Percentiles rank a stretch among this genome's conserved stretches.
Conservation (phyloP, 92 coral and sea anemone species). For the Meandrina meandrites region DNA sequence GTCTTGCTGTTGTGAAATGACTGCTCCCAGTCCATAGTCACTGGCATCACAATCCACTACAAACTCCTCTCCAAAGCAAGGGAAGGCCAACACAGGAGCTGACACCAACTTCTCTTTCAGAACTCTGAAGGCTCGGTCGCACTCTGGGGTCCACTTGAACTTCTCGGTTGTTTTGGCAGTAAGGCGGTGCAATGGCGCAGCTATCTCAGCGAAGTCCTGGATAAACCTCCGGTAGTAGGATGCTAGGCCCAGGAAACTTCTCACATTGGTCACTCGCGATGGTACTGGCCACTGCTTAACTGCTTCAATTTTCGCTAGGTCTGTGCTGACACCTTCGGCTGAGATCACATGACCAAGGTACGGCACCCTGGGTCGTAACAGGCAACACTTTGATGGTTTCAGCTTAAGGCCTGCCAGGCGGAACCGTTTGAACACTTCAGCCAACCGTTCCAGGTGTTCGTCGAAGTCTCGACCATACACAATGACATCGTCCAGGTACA, state of each 20-base stretch:
- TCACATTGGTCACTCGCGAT: background rate
- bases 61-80: background rate
- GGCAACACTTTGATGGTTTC: slow-evolving; percentile 55
- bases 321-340: slow-evolving; percentile 30
- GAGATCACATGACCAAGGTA: slow-evolving; percentile 46
- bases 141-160: slow-evolving; percentile 14
- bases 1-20: slow-evolving; percentile 37
- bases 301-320: slow-evolving; percentile 22
- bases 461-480: slow-evolving; percentile 30
- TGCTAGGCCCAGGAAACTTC: slow-evolving; percentile 22
- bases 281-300: slow-evolving; percentile 36
- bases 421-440: slow-evolving; percentile 35
- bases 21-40: slow-evolving; percentile 38
- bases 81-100: slow-evolving; percentile 36
- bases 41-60: slow-evolving; percentile 43
- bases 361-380: slow-evolving; percentile 14
- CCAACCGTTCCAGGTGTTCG: slow-evolving; percentile 31
- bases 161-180: slow-evolving; percentile 19
- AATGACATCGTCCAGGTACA: slow-evolving; percentile 48
- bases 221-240: slow-evolving; percentile 35
- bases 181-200: slow-evolving; percentile 28
- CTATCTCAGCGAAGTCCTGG: slow-evolving; percentile 21
- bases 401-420: slow-evolving; percentile 46
- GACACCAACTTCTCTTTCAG: slow-evolving; percentile 29
- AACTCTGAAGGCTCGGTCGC: slow-evolving; percentile 3